Conservation (phyloP, 2,888 invertebrate species). For the Epirrita christyi region DNA sequence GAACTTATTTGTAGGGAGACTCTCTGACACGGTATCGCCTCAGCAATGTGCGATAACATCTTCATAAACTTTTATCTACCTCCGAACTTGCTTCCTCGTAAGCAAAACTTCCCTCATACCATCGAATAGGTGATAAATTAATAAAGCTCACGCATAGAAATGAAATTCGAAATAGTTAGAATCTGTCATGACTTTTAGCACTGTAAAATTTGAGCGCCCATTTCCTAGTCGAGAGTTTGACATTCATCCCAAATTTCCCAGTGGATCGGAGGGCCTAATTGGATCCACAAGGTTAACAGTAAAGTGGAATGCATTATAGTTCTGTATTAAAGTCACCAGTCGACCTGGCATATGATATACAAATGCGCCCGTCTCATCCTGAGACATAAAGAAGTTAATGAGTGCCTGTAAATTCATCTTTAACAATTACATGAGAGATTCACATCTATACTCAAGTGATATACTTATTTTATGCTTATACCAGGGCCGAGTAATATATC, state of each 20-base stretch:
- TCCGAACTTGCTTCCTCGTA: slow-evolving; percentile 33
- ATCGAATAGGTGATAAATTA: not conserved
- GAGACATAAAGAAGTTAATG: no score
- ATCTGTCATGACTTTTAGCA: no score
- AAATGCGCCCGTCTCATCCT: no score
- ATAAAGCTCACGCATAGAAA: slow-evolving; percentile 1
- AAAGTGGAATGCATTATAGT: no score
- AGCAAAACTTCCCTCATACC: slow-evolving; percentile 37
- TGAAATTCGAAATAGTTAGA: not conserved
- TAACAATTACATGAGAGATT: not conserved
- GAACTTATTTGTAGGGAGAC: slow-evolving; percentile 13
- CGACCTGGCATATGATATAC: no score
- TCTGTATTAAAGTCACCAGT: no score
- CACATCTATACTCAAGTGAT: slow-evolving; percentile 1
- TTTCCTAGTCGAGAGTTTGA: no score
- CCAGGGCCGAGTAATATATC: slow-evolving; percentile 40
- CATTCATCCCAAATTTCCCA: no score
- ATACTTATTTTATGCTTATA: slow-evolving; percentile 10
- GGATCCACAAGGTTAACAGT: no score
- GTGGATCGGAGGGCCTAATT: no score
- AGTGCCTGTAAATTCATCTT: no score
- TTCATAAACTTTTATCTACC: slow-evolving; percentile 31
- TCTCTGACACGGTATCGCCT: slow-evolving; percentile 16
- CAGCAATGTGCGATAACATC: slow-evolving; percentile 27
- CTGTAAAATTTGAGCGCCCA: no score